Evolutionary conservation across 2,888 invertebrate genomes (phyloP).

Genomic region (Pollenia labialis): DNA sequence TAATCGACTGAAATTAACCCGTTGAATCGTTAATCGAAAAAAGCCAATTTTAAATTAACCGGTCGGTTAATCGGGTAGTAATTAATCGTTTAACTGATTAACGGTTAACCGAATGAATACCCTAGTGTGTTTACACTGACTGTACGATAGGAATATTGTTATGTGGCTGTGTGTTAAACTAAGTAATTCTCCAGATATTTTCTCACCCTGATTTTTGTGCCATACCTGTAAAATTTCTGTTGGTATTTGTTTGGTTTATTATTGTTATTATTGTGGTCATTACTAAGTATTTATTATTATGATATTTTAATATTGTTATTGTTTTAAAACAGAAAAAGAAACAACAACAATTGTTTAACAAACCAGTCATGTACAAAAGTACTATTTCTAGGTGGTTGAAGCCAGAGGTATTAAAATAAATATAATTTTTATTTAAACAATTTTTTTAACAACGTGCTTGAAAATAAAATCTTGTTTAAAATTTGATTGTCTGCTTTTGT

Average conservation of each 20-base stretch:
- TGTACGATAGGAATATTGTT: neutral
- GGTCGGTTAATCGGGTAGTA: no score
- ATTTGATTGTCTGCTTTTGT: no score
- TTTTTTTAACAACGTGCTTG: no score
- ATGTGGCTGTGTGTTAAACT: neutral
- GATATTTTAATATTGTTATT: constrained; percentile 56
- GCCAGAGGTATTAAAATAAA: no score
- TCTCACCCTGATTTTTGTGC: neutral
- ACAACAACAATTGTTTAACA: neutral
- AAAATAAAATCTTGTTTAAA: no score
- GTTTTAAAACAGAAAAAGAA: constrained; percentile 7
- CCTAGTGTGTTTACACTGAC: no score
- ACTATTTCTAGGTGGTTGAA: neutral
- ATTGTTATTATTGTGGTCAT: constrained; percentile 54
- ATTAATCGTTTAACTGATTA: no score
- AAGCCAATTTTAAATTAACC: no score
- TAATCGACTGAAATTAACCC: no score
- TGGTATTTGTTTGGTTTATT: constrained; percentile 13
- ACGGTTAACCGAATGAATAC: no score
- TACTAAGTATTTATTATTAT: constrained; percentile 55
- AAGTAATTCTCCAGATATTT: neutral
- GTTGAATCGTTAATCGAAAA: no score
- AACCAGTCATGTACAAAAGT: neutral
- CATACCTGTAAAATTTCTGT: neutral
- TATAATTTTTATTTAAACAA: no score